These are phyloP conservation scores for Brachirus orientalis DNA, from an alignment of 2,113 vertebrate species.

Conservation along the genomic window DNA sequence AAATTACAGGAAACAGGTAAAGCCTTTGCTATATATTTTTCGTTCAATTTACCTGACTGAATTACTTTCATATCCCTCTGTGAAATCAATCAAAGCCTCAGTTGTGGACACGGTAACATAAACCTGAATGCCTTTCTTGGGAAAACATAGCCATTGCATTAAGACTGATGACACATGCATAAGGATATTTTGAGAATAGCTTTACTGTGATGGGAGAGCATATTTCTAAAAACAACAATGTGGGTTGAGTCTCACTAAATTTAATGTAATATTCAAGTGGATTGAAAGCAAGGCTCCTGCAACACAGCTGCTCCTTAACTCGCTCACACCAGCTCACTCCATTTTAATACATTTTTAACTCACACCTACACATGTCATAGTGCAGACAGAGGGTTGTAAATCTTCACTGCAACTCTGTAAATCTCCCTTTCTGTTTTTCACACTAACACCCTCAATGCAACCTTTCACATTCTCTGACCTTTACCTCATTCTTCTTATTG, in stretches of 20 bases:
- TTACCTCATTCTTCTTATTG: background rate
- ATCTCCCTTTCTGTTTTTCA: conserved; percentile 19
- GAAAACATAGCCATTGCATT: conserved; percentile 35
- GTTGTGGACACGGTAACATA: conserved; percentile 53
- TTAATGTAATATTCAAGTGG: conserved; percentile 41
- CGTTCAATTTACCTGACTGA: conserved; percentile 48
- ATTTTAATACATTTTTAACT: conserved; percentile 33
- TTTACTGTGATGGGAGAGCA: background rate
- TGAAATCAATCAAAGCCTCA: conserved; percentile 57
- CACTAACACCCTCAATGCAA: background rate
- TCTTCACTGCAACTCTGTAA: conserved; percentile 13
- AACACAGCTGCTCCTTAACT: conserved; percentile 59
- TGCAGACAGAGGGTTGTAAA: conserved; percentile 31
- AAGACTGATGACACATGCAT: conserved; percentile 54
- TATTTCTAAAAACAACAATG: conserved; percentile 61
- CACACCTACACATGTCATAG: conserved; percentile 40
- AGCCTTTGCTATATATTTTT: conserved; percentile 6
- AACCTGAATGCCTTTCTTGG: conserved; percentile 48
- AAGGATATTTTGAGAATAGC: conserved; percentile 33
- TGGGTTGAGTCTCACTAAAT: conserved; percentile 36
- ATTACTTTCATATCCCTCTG: conserved; percentile 47
- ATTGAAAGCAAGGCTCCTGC: conserved; percentile 31
- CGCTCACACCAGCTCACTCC: conserved; percentile 45
- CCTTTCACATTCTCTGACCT: conserved; percentile 7
- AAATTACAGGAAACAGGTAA: conserved; percentile 25